Evolutionary conservation across 2,888 invertebrate genomes (phyloP).

Genomic region (Apamea monoglypha): DNA sequence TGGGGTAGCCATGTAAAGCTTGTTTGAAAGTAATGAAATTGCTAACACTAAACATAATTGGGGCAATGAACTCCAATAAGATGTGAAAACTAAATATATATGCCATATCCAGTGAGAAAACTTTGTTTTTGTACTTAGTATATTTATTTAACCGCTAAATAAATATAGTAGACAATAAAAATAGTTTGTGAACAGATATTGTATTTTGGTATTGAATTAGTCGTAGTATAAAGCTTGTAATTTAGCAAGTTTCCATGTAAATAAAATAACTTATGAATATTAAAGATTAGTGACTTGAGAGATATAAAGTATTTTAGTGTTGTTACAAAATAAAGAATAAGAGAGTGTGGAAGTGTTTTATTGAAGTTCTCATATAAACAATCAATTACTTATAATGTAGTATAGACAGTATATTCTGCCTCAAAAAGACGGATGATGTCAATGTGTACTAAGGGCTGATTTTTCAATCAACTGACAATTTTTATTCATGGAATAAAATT

Average conservation of each 20-base stretch:
- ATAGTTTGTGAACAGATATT: conserved; percentile 40
- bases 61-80: neutral
- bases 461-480: no score
- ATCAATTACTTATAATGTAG: no score
- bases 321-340: conserved; percentile 50
- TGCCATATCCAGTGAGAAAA: neutral
- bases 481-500: no score
- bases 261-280: conserved; percentile 10
- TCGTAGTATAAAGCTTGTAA: conserved; percentile 11
- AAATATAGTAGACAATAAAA: conserved; percentile 40
- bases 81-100: neutral
- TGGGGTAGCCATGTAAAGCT: no score
- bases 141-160: neutral
- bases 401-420: no score
- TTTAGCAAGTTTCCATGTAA: conserved; percentile 47
- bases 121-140: neutral
- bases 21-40: neutral
- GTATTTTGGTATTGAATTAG: conserved; percentile 57
- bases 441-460: no score
- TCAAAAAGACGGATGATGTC: no score
- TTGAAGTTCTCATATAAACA: conserved; percentile 13
- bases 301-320: conserved; percentile 12
- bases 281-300: conserved; percentile 13
- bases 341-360: conserved; percentile 55
- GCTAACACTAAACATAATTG: neutral